A percentile compares a stretch with the other conserved stretches of the same genome.
Evolutionary conservation across 1,140 invertebrate species (phyloP).

Genomic region (Sminthurinus signatus): DNA sequence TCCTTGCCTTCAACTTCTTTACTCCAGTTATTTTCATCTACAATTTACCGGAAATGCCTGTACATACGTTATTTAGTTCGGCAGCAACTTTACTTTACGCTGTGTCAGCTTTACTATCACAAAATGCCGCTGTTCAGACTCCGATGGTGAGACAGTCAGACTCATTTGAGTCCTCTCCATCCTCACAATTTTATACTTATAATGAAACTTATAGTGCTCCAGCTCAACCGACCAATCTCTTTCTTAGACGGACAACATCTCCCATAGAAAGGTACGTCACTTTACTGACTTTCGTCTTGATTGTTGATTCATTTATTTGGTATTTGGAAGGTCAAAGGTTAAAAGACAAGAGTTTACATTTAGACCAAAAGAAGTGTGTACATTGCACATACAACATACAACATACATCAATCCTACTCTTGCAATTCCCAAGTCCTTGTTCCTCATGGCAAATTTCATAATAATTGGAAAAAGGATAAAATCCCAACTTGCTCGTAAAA

Average conservation of each 20-base stretch:
- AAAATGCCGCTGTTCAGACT: slow-evolving; percentile 19
- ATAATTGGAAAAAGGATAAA: too few relatives aligned
- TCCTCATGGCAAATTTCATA: too few relatives aligned
- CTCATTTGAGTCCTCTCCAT: background rate
- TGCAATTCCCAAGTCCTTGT: too few relatives aligned
- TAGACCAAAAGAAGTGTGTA: background rate
- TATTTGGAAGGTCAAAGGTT: background rate
- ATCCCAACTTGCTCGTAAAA: too few relatives aligned
- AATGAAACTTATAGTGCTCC: background rate
- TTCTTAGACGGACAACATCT: background rate
- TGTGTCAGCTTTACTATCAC: slow-evolving; percentile 22
- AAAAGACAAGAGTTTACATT: background rate
- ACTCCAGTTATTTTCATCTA: background rate
- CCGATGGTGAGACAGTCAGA: slow-evolving; percentile 7
- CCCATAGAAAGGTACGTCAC: background rate
- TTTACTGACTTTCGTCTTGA: background rate
- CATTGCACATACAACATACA: too few relatives aligned
- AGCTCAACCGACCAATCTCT: background rate
- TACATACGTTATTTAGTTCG: slow-evolving; percentile 11
- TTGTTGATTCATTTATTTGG: background rate
- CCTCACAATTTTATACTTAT: background rate
- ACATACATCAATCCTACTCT: too few relatives aligned
- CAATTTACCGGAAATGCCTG: slow-evolving; percentile 18
- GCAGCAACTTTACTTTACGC: slow-evolving; percentile 35
- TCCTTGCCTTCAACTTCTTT: background rate